phyloP scores from a whole-genome alignment of 2,113 vertebrate genomes.

The Halichoerus grypus region DNA sequence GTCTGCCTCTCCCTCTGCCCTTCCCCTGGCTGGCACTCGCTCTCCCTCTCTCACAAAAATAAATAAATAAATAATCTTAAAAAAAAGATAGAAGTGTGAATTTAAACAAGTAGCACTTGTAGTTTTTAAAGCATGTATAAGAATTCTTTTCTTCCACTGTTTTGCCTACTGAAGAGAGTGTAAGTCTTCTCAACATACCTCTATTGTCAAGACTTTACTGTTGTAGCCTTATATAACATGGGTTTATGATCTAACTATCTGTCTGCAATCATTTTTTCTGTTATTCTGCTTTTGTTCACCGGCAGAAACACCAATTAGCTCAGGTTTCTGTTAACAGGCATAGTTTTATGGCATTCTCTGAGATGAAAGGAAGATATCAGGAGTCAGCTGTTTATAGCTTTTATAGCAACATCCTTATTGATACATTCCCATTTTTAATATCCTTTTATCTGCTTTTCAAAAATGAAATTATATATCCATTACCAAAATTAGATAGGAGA shows the following conservation, averaged over 20 bases:
- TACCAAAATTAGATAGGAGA: constrained; percentile 86
- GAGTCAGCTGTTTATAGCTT: constrained; percentile 65
- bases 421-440: constrained; percentile 74
- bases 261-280: neutral
- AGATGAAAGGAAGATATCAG: constrained; percentile 56
- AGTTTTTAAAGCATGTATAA: neutral
- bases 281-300: constrained; percentile 18
- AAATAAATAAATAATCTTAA: neutral
- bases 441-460: constrained; percentile 83
- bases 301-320: constrained; percentile 38
- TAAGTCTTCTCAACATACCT: neutral
- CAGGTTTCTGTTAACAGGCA: constrained; percentile 45
- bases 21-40: too few species aligned
- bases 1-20: neutral
- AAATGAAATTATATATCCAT: constrained; percentile 89
- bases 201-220: neutral
- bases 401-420: constrained; percentile 79
- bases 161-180: neutral
- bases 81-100: neutral
- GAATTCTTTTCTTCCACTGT: neutral
- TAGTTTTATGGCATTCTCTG: constrained; percentile 20
- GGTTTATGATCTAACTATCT: neutral
- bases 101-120: neutral
- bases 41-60: neutral
- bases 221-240: neutral